Conservation (phyloP, 2,797 vertebrate genomes). For the Gobionotothen gibberifrons region DNA sequence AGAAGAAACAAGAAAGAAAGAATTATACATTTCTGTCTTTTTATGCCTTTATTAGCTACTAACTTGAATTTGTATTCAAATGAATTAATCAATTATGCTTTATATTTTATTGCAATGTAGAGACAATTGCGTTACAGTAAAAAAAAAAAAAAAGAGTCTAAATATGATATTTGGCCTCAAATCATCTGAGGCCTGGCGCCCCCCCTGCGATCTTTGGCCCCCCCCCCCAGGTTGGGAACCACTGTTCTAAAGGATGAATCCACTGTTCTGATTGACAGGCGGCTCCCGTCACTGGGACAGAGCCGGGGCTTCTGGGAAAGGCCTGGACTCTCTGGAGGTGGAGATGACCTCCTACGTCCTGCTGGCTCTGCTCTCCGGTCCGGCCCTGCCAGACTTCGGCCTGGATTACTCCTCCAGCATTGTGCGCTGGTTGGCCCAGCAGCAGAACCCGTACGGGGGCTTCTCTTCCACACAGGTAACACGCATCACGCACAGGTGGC, state of each 20-base stretch:
- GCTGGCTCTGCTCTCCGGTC: constrained; percentile 84
- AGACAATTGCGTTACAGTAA: no score
- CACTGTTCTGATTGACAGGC: constrained; percentile 49
- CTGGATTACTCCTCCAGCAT: constrained; percentile 77
- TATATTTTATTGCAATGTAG: no score
- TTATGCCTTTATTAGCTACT: no score
- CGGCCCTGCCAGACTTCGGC: constrained; percentile 70
- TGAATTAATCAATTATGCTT: no score
- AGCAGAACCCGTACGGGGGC: constrained; percentile 87
- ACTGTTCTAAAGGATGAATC: background rate
- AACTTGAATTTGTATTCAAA: no score
- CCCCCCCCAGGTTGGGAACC: no score
- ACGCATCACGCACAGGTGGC: background rate
- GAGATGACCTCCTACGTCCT: constrained; percentile 89
- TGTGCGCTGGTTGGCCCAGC: constrained; percentile 85
- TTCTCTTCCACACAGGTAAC: constrained; percentile 92
- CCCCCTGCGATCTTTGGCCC: no score
- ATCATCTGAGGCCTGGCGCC: no score
- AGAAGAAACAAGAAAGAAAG: no score
- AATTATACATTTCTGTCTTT: no score
- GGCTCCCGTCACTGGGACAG: constrained; percentile 74
- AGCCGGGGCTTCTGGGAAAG: constrained; percentile 30
- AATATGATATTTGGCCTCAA: no score
- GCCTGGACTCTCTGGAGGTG: constrained; percentile 84
- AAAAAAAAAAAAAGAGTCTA: no score